phyloP scores from a whole-genome alignment of 2,888 invertebrate species.

The Drosophila antonietae region DNA sequence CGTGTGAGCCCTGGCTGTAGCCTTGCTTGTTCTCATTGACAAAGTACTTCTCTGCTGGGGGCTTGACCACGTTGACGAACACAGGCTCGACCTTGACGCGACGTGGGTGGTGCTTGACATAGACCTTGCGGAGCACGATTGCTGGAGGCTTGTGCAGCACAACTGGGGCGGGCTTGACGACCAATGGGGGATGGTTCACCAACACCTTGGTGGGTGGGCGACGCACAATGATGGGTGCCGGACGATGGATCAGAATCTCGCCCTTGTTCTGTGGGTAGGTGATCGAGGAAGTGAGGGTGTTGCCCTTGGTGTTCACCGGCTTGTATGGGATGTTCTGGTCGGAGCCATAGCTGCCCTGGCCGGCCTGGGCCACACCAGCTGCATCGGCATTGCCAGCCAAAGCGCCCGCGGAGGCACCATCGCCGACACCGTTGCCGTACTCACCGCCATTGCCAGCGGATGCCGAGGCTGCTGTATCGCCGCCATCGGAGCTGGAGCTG shows the following conservation, averaged over 20 bases:
- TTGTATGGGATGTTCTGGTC: constrained; percentile 78
- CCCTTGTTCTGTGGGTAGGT: constrained; percentile 83
- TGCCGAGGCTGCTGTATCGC: constrained; percentile 56
- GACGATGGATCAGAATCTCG: constrained; percentile 83
- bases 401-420: constrained; percentile 38
- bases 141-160: constrained; percentile 84
- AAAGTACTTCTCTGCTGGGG: constrained; percentile 84
- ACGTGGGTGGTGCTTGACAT: constrained; percentile 82
- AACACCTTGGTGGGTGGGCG: constrained; percentile 83
- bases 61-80: constrained; percentile 83
- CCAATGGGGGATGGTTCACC: constrained; percentile 84
- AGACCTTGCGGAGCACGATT: constrained; percentile 83
- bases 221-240: constrained; percentile 83
- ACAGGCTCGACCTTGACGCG: constrained; percentile 84
- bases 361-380: constrained; percentile 49
- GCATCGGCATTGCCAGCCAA: constrained; percentile 50
- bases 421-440: constrained; percentile 27
- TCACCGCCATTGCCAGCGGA: constrained; percentile 49
- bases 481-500: constrained; percentile 43
- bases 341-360: constrained; percentile 62
- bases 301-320: constrained; percentile 78
- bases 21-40: constrained; percentile 83
- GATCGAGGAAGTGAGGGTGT: constrained; percentile 78
- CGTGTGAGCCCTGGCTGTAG: constrained; percentile 55
- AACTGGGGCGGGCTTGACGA: constrained; percentile 84